Evolutionary conservation across 1,140 invertebrate genomes (phyloP), one percentile per base, ranked within the genome.

Genomic region (Oncopodura yosiiana): DNA sequence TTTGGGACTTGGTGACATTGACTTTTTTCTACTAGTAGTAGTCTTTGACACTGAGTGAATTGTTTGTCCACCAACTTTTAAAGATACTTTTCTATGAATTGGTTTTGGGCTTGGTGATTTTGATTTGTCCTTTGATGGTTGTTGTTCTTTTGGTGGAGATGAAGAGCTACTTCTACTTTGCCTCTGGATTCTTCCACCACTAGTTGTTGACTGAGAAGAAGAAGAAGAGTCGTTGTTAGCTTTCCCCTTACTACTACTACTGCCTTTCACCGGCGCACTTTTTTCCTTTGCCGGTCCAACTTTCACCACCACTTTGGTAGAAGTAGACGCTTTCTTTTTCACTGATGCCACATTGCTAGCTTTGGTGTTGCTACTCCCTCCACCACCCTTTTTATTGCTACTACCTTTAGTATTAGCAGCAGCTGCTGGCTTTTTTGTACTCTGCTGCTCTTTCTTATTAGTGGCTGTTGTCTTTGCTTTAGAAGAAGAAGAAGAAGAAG

Each of bases 1-100:
- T 21, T 19, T 39, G 21, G 53, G 53, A 55, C 53, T 55, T 16
- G 44, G 36, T 21, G 52, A 46, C 44, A 32, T 46, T 34, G 44
- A 19, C 18, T 46, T 32, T 24, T 23, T 1, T 18, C 23, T 19
- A 21, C 34, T 30, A 18, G 18, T 46, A 12, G 27, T 46, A 12
- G 27, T 18, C 34, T 34, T 49, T 49, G n/a, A n/a, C n/a, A n/a
- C n/a, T n/a, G n/a, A n/a, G n/a, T n/a, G n/a, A n/a, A n/a, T n/a
- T n/a, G n/a, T n/a, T n/a, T n/a, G n/a, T n/a, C n/a, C n/a, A n/a
- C n/a, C n/a, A n/a, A n/a, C n/a, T n/a, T n/a, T n/a, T n/a, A n/a
- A n/a, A n/a, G n/a, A n/a, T n/a, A n/a, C n/a, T n/a, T n/a, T n/a
- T n/a, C n/a, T n/a, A n/a, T n/a, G n/a, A n/a, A n/a, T n/a, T 24